Evolutionary conservation across 2,113 vertebrate genomes (phyloP).

Genomic region (Alaudala cheleensis): DNA sequence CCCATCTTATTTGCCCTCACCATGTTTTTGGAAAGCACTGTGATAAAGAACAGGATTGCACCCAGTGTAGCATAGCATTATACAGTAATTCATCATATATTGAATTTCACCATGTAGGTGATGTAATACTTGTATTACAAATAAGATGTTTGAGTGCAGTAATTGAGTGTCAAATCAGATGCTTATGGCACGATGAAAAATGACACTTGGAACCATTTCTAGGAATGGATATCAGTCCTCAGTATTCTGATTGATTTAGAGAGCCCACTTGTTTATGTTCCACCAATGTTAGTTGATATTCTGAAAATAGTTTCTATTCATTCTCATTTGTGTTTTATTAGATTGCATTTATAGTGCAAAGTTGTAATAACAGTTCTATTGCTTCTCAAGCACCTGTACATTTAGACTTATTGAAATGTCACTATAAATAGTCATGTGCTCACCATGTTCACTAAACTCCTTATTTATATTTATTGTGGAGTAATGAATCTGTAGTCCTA

Average conservation of each 20-base stretch:
- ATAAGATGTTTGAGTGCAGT: background rate
- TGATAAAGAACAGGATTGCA: background rate
- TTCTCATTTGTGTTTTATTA: conserved; percentile 10
- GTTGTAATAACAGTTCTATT: background rate
- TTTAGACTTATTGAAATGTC: background rate
- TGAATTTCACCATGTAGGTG: background rate
- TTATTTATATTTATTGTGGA: background rate
- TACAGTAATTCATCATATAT: background rate
- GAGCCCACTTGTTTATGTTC: background rate
- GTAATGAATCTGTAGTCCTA: background rate
- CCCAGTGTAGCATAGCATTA: background rate
- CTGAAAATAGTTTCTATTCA: background rate
- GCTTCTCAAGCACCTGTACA: background rate
- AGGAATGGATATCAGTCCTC: background rate
- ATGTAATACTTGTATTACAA: background rate
- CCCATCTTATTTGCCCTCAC: background rate
- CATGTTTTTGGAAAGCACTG: background rate
- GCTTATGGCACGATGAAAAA: background rate
- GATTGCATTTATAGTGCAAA: background rate
- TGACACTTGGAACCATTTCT: background rate
- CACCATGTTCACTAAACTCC: background rate
- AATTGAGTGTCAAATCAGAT: background rate
- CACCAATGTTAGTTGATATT: background rate
- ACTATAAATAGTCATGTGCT: background rate
- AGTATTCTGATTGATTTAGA: background rate